Evolutionary conservation across 2,113 vertebrate genomes (phyloP), one percentile per base, ranked within the genome.

Genomic region (Corvus moneduloides): DNA sequence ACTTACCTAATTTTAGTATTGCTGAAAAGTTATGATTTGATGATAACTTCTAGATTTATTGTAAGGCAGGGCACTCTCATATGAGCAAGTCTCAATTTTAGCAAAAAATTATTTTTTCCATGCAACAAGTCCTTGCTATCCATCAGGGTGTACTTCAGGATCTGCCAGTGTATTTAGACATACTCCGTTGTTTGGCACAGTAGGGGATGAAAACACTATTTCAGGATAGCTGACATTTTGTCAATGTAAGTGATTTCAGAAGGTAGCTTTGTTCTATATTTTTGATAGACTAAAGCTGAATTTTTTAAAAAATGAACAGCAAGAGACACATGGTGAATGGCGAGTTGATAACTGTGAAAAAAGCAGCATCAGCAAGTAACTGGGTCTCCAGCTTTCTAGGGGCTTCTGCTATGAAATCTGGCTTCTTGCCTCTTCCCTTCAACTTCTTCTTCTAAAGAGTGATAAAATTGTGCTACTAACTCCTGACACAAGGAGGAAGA

Each of bases 211-310:
- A 95, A 92, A 81, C 64, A 55, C 74, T 95, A 48, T 92, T 95
- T 95, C 68, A 87, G 91, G 51, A 77, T 43, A 80, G 87, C 66
- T 96, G 91, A 93, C 94, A 93, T 55, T 91, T 97, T 88, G 93
- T 96, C 87, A 96, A 39, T 84, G 71, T 59, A 93, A 89, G 58
- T 83, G 87, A 83, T 95, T 94, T 95, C 75, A 84, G 87, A 54
- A 83, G 67, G 78, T 76, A 66, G 39, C 35, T 88, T 96, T 94
- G 75, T 93, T 95, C 82, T 88, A 3, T 87, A 58, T 62, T 91
- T 92, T 81, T 90, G 10, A 43, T 91, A 74, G 55, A 48, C 37
- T 52, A 28, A 43, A 74, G 48, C 41, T 4, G 56, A 81, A 1
- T 51, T 88, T 71, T 66, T n/a, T 1, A 3, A 52, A 80, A 90